phyloP scores from a whole-genome alignment of 2,113 vertebrate species.

The Mesoclemmys tuberculata region DNA sequence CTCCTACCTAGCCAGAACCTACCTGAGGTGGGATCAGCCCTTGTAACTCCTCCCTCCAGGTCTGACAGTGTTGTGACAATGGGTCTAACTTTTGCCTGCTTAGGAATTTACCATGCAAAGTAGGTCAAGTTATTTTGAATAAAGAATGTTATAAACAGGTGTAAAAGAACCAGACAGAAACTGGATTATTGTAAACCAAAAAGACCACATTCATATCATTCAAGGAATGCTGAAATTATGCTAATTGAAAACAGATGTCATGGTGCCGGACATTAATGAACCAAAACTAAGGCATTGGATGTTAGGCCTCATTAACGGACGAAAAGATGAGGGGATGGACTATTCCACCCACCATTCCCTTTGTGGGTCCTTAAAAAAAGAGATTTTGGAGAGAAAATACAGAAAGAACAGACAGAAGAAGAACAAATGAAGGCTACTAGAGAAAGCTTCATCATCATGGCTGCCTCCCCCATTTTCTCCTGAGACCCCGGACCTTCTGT shows the following conservation, averaged over 20 bases:
- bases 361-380: neutral
- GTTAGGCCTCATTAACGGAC: neutral
- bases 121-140: neutral
- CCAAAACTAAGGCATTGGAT: neutral
- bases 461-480: neutral
- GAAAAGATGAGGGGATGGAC: neutral
- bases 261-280: neutral
- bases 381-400: neutral
- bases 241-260: neutral
- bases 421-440: neutral
- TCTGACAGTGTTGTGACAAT: neutral
- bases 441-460: neutral
- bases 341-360: neutral
- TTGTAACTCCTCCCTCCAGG: neutral
- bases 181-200: neutral
- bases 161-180: neutral
- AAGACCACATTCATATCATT: neutral
- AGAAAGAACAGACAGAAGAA: neutral
- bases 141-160: neutral
- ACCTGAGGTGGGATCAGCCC: neutral
- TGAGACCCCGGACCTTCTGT: too few species aligned
- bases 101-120: too few species aligned
- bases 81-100: too few species aligned
- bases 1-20: neutral
- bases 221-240: neutral